Evolutionary conservation across 2,888 invertebrate species (phyloP), one percentile per base, ranked within the genome.

Genomic region (Ophion costatus): DNA sequence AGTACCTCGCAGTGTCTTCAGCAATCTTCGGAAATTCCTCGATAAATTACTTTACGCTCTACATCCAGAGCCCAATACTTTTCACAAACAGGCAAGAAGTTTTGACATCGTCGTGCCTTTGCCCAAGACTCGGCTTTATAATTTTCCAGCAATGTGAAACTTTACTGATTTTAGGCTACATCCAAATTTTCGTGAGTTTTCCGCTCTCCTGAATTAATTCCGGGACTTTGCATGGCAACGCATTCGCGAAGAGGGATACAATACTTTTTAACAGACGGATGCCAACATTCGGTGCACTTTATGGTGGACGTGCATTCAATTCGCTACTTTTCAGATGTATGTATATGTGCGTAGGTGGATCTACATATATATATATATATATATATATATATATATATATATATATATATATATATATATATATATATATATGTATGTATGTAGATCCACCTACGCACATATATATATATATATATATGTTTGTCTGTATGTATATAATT

Each of bases 101-200:
- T 6, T 38, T 38, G 38, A 38, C 5, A 38, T 38, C 9, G 38
- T 38, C 38, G 38, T 38, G 38, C 9, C 38, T 38, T 14, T 51
- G 5, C 17, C 11, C 10, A 45, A 45, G 14, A 51, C 51, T 51
- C 17, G 51, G 17, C 14, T 17, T 51, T 4, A 51, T 5, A 5
- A 17, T 51, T 14, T 14, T 17, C 4, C 14, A 51, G 17, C 0
- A 51, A 51, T 51, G 17, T 14, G 17, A 4, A 5, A 51, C 5
- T 51, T 51, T 2, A 5, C 51, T 51, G 0, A 14, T 14, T 51
- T 14, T 17, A 14, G 11, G 17, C 17, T 51, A 51, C 17, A 0
- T 17, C 51, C 5, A 17, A 51, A 17, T 56, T 66, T 76, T 76
- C 17, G 64, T 64, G n/a, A 45, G 45, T 51, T 51, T 64, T 51